phyloP scores from a whole-genome alignment of 2,888 invertebrate species.

The Drosophila peninsularis region DNA sequence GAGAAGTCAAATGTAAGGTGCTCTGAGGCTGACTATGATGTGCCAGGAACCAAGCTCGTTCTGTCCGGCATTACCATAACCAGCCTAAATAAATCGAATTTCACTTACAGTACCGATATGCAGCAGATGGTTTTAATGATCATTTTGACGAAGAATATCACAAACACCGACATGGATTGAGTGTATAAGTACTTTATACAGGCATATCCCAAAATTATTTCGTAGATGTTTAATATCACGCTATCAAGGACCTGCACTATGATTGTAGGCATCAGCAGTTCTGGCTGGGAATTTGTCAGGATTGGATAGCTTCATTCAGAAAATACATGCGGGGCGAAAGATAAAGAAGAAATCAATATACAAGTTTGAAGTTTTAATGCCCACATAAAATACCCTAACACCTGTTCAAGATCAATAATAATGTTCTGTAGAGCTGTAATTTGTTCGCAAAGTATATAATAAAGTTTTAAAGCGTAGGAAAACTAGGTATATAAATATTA shows the following conservation, averaged over 20 bases:
- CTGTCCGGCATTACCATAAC: not conserved
- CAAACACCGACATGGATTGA: conserved; percentile 62
- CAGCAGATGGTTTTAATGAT: conserved; percentile 61
- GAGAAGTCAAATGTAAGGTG: not conserved
- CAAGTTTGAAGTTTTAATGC: not conserved
- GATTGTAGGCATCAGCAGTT: conserved; percentile 81
- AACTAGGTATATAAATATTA: not conserved
- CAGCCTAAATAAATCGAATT: not conserved
- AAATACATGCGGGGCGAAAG: not conserved
- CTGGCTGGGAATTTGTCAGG: conserved; percentile 73
- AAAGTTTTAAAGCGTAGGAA: not conserved
- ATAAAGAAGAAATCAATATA: not conserved
- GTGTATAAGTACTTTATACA: conserved; percentile 66
- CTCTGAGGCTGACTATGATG: conserved; percentile 3
- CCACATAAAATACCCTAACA: not conserved
- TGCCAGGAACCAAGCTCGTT: not conserved
- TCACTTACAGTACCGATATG: conserved; percentile 67
- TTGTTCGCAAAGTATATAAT: not conserved
- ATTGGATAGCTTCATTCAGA: conserved; percentile 77
- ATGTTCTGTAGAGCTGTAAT: too few species aligned
- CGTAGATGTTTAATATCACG: conserved; percentile 70
- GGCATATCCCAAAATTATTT: conserved; percentile 72
- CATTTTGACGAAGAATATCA: conserved; percentile 70
- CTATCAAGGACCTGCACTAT: conserved; percentile 73
- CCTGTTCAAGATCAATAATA: too few species aligned